phyloP scores from a whole-genome alignment of 2,797 vertebrate species.

The Pantherophis vulpinus region DNA sequence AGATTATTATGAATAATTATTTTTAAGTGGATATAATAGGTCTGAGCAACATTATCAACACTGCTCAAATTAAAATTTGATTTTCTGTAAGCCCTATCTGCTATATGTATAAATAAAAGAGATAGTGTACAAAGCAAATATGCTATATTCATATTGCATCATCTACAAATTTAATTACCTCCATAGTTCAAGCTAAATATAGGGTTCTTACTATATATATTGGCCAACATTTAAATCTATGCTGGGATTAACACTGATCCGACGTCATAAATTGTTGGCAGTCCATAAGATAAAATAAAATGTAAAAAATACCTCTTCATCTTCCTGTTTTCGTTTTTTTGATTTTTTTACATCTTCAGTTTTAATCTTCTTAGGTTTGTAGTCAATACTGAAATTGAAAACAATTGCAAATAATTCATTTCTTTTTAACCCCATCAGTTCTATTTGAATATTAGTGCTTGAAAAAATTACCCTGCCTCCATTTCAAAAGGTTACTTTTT shows the following conservation, averaged over 20 bases:
- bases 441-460: neutral
- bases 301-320: constrained; percentile 77
- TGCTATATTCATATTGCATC: neutral
- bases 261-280: neutral
- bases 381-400: constrained; percentile 78
- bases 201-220: neutral
- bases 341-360: constrained; percentile 89
- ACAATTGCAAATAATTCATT: constrained; percentile 40
- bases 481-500: neutral
- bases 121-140: neutral
- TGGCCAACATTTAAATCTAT: neutral
- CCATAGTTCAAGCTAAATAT: neutral
- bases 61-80: neutral
- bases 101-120: neutral
- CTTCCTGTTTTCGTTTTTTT: constrained; percentile 90
- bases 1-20: neutral
- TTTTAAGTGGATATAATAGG: constrained; percentile 1
- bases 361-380: constrained; percentile 91
- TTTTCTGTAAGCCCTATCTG: constrained; percentile 1
- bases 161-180: neutral
- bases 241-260: neutral
- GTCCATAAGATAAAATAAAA: neutral
- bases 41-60: neutral
- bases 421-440: neutral
- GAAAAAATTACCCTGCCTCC: neutral